Conservation (phyloP, 2,888 invertebrate genomes). For the Gymnoscelis rufifasciata region DNA sequence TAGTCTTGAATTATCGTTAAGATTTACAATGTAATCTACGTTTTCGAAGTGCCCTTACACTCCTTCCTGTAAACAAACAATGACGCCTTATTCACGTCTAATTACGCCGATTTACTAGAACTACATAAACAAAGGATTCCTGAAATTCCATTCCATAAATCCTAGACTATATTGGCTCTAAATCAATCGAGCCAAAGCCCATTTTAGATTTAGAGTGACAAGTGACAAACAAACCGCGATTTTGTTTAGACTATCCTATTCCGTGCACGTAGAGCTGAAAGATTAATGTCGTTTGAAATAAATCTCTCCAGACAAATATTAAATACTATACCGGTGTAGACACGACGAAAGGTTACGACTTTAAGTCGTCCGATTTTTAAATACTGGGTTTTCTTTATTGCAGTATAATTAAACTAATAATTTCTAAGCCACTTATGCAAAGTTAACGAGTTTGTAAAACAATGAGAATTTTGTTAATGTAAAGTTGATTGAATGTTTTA, state of each 20-base stretch:
- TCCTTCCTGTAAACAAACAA: background rate
- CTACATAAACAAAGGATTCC: slow-evolving; percentile 1
- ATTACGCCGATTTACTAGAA: too few relatives aligned
- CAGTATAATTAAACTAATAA: too few relatives aligned
- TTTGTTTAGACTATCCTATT: slow-evolving; percentile 48
- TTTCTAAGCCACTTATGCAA: too few relatives aligned
- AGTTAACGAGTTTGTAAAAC: too few relatives aligned
- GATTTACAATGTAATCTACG: too few relatives aligned
- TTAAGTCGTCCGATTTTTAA: too few relatives aligned
- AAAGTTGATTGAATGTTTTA: too few relatives aligned
- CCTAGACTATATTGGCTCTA: background rate
- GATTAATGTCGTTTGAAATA: slow-evolving; percentile 41
- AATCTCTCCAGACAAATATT: slow-evolving; percentile 27
- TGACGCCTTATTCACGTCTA: background rate
- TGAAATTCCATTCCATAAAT: background rate
- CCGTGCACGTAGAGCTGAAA: slow-evolving; percentile 37
- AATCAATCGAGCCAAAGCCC: slow-evolving; percentile 3
- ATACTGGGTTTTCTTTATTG: too few relatives aligned
- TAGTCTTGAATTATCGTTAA: too few relatives aligned
- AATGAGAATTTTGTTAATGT: too few relatives aligned
- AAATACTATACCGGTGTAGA: slow-evolving; percentile 21
- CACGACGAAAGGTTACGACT: slow-evolving; percentile 3
- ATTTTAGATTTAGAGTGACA: slow-evolving; percentile 13
- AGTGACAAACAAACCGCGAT: slow-evolving; percentile 32
- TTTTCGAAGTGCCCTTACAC: too few relatives aligned